phyloP scores from a whole-genome alignment of 2,797 vertebrate species.

The Moxostoma hubbsi region DNA sequence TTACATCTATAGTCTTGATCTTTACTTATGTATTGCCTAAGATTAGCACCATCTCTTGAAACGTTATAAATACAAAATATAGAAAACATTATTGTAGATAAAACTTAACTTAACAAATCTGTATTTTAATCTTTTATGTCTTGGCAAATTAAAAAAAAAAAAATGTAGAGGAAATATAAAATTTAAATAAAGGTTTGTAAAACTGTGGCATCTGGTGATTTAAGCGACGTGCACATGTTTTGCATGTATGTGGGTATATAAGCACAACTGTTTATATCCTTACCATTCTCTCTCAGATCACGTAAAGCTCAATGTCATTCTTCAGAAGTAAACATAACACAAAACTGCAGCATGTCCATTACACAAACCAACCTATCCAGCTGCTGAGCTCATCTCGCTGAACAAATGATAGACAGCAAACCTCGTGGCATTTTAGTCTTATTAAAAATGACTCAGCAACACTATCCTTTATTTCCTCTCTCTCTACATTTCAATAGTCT shows the following conservation, averaged over 20 bases:
- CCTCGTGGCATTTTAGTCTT: conserved; percentile 27
- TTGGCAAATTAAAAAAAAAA: no score
- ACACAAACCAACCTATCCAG: conserved; percentile 19
- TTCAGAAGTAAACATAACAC: conserved; percentile 31
- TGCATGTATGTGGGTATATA: not conserved
- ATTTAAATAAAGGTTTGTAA: conserved; percentile 6
- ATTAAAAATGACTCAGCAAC: conserved; percentile 30
- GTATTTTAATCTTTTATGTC: no score
- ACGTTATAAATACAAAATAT: no score
- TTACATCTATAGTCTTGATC: no score
- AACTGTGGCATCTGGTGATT: not conserved
- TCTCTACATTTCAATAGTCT: conserved; percentile 67
- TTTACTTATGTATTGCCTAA: no score
- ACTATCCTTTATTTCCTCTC: not conserved
- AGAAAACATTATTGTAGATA: no score
- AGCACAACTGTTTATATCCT: conserved; percentile 11
- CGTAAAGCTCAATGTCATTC: conserved; percentile 49
- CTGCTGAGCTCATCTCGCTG: not conserved
- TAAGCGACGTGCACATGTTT: not conserved
- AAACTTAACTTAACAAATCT: no score
- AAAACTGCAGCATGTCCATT: conserved; percentile 29
- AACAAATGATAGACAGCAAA: conserved; percentile 63
- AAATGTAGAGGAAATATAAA: not conserved
- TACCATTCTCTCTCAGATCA: conserved; percentile 24
- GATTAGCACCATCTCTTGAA: no score